Evolutionary conservation across 2,888 invertebrate species (phyloP).

Genomic region (Caenorhabditis plicata): DNA sequence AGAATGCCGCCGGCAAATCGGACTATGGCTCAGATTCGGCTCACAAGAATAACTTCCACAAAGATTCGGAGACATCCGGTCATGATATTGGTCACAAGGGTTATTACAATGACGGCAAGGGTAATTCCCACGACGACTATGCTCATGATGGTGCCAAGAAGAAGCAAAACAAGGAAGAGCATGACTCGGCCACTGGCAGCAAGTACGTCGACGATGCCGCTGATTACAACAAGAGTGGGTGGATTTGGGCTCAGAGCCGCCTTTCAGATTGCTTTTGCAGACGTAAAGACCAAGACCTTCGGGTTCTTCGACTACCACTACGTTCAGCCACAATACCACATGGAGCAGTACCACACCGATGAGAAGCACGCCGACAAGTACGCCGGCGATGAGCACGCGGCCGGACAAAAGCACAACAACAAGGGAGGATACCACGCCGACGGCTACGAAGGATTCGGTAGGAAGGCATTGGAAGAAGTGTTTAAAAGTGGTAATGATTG

Average conservation of each 20-base stretch:
- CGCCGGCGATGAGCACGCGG: conserved; percentile 46
- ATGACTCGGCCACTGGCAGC: conserved; percentile 38
- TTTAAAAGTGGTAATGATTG: conserved; percentile 6
- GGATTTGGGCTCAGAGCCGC: neutral
- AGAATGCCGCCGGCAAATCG: conserved; percentile 26
- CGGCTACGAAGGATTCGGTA: conserved; percentile 36
- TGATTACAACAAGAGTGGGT: conserved; percentile 38
- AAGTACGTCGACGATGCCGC: conserved; percentile 43
- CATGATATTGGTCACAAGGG: conserved; percentile 29
- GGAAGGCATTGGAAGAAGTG: too few relatives aligned
- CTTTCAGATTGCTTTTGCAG: conserved; percentile 24
- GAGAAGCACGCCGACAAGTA: conserved; percentile 57
- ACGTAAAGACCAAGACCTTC: conserved; percentile 53
- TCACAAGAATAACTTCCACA: conserved; percentile 33
- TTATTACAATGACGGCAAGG: conserved; percentile 31
- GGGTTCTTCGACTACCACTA: conserved; percentile 59
- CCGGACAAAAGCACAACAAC: conserved; percentile 45
- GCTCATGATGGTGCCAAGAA: conserved; percentile 37
- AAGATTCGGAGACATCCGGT: conserved; percentile 37
- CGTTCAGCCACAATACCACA: conserved; percentile 58
- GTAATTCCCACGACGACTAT: conserved; percentile 33
- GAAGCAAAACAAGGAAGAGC: conserved; percentile 38
- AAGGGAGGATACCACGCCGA: conserved; percentile 37
- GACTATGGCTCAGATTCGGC: conserved; percentile 40
- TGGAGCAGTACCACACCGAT: conserved; percentile 57